Evolutionary conservation across 2,797 vertebrate species (phyloP), one percentile per base, ranked within the genome.

Genomic region (Lacerta viridis): DNA sequence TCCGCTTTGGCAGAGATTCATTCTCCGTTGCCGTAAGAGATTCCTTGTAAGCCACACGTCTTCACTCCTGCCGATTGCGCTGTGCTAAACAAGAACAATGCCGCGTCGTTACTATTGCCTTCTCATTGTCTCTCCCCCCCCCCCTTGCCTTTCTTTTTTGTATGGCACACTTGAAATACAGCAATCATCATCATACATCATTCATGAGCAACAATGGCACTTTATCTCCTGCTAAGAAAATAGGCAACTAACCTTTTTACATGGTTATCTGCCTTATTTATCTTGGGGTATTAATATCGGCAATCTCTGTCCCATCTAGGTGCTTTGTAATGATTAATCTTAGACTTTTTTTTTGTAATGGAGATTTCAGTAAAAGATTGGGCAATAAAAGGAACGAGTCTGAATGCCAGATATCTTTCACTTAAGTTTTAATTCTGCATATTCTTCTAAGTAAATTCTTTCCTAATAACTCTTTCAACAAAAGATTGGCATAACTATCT

Each of bases 211-310:
- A 94, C 92, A 93, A 84, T 69, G 71, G 81, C 89, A 76, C 89
- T 87, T 94, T 92, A 89, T 93, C 93, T 92, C 87, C 92, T 88
- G 18, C 87, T 90, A 93, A 91, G 89, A 92, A 92, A 94, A 95
- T 79, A 76, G 87, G 90, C 0, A 11, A n/a, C 79, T 93, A 93
- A 90, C 83, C 83, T 91, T 90, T 77, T 0, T 7, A 89, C 77
- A 27, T 85, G 72, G 81, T 93, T 93, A 93, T 85, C 91, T 90
- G 1, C 84, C 90, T 43, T 92, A 85, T 95, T 92, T 92, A 20
- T 95, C 81, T 90, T 86, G 39, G 85, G 66, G 39, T 91, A 90
- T 88, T 92, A 92, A 90, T 86, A 92, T 90, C 88, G 41, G 75
- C 79, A 89, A 92, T 92, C 93, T 25, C 77, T 75, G 33, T 90